phyloP scores from a whole-genome alignment of 2,797 vertebrate genomes.

The Yasuhikotakia modesta region DNA sequence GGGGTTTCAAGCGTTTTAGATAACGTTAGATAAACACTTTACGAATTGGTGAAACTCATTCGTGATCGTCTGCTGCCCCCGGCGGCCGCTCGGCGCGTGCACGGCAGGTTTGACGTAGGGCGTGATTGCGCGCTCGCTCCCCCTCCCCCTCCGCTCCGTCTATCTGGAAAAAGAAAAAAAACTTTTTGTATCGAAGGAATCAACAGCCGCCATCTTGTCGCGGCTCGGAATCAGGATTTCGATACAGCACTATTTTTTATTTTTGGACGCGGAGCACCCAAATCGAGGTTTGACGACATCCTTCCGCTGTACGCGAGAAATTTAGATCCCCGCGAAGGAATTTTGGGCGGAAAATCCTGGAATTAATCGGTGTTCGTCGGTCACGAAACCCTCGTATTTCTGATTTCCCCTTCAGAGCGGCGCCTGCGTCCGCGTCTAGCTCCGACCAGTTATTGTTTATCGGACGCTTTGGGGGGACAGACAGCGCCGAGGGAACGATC shows the following conservation, averaged over 20 bases:
- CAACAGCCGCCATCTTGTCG: conserved; percentile 99
- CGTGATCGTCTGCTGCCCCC: conserved; percentile 62
- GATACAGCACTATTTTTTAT: conserved; percentile 74
- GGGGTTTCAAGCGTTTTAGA: no score
- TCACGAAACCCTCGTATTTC: conserved; percentile 75
- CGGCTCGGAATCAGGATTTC: conserved; percentile 77
- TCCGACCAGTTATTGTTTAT: conserved; percentile 73
- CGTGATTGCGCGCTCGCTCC: conserved; percentile 80
- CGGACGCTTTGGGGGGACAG: conserved; percentile 72
- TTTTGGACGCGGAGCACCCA: conserved; percentile 68
- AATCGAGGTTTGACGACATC: conserved; percentile 65
- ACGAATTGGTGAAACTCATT: not conserved
- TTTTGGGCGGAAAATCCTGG: conserved; percentile 73
- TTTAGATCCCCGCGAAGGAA: conserved; percentile 65
- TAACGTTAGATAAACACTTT: no score
- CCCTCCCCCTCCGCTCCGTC: conserved; percentile 72
- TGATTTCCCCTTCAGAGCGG: conserved; percentile 80
- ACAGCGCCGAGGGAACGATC: conserved; percentile 64
- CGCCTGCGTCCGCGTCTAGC: conserved; percentile 73
- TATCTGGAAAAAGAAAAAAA: conserved; percentile 80
- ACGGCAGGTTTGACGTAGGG: conserved; percentile 72
- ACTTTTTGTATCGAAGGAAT: conserved; percentile 92
- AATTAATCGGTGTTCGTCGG: conserved; percentile 74
- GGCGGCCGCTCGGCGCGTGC: conserved; percentile 22
- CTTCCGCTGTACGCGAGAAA: conserved; percentile 64